Conservation (phyloP, 23 tunicate genomes). For the Diplosoma virens region DNA sequence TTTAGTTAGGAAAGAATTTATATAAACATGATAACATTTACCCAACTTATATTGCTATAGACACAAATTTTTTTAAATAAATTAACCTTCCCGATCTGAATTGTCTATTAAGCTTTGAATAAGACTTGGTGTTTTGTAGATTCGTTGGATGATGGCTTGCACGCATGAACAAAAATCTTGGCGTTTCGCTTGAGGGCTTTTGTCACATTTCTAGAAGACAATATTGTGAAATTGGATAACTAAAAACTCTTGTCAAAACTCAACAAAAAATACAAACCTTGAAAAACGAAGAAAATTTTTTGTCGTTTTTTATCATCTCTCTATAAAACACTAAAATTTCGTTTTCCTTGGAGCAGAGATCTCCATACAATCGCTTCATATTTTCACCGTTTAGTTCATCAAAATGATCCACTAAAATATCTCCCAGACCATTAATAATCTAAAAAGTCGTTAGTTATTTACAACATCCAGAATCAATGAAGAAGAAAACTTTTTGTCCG, state of each 20-base stretch:
- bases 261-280: constrained; percentile 26
- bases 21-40: too few relatives aligned
- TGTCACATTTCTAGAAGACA: constrained; percentile 60
- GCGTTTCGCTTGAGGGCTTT: constrained; percentile 55
- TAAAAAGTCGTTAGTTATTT: neutral
- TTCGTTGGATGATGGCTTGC: constrained; percentile 74
- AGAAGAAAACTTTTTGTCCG: too few relatives aligned
- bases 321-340: constrained; percentile 55
- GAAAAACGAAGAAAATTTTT: constrained; percentile 68
- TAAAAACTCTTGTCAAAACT: neutral
- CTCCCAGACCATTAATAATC: constrained; percentile 77
- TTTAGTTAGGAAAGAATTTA: too few relatives aligned
- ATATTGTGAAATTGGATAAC: neutral
- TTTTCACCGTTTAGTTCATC: constrained; percentile 32
- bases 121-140: constrained; percentile 84
- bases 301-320: constrained; percentile 85
- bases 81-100: too few relatives aligned
- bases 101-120: constrained; percentile 64
- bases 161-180: constrained; percentile 70
- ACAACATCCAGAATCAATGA: too few relatives aligned
- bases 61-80: too few relatives aligned
- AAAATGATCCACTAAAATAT: constrained; percentile 77
- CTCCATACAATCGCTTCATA: constrained; percentile 73
- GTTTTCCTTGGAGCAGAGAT: constrained; percentile 74
- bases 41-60: too few relatives aligned